A percentile compares a stretch with the other conserved stretches of the same genome.
Conservation (phyloP, 2,888 invertebrate genomes). For the Himalopsyche japonica region DNA sequence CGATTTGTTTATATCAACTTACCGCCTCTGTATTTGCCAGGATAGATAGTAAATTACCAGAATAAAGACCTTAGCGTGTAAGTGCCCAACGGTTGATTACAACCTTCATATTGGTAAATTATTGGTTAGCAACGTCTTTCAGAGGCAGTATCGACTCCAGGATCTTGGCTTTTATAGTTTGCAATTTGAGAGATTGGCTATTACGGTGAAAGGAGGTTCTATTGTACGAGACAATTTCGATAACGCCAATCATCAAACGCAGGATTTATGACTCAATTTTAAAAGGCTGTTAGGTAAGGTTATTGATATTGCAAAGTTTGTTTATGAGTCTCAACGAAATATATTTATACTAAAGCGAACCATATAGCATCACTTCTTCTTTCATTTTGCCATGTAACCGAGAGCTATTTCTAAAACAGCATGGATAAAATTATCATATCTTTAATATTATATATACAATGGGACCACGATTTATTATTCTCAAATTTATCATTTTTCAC, state of each 20-base stretch:
- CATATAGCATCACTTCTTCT: too few relatives aligned
- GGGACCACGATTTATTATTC: too few relatives aligned
- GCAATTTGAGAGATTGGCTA: background rate
- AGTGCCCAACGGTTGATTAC: background rate
- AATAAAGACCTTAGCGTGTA: slow-evolving; percentile 20
- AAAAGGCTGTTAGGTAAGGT: background rate
- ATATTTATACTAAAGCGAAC: too few relatives aligned
- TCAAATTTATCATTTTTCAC: too few relatives aligned
- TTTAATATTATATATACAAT: too few relatives aligned
- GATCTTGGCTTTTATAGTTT: slow-evolving; percentile 11
- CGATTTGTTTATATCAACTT: too few relatives aligned
- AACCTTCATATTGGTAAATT: slow-evolving; percentile 27
- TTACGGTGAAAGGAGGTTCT: slow-evolving; percentile 20
- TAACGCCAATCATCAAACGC: background rate
- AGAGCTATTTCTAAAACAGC: too few relatives aligned
- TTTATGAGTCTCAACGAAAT: background rate
- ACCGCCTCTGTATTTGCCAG: too few relatives aligned
- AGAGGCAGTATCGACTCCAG: slow-evolving; percentile 12
- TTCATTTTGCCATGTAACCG: too few relatives aligned
- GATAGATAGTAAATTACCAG: background rate
- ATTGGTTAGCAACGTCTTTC: slow-evolving; percentile 14
- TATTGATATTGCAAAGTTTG: background rate
- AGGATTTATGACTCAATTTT: slow-evolving; percentile 17
- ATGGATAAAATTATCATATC: too few relatives aligned
- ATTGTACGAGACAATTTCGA: background rate